Base-by-base conservation (phyloP, 2,888 invertebrate genomes). In the Sphaeridia pumilis region DNA sequence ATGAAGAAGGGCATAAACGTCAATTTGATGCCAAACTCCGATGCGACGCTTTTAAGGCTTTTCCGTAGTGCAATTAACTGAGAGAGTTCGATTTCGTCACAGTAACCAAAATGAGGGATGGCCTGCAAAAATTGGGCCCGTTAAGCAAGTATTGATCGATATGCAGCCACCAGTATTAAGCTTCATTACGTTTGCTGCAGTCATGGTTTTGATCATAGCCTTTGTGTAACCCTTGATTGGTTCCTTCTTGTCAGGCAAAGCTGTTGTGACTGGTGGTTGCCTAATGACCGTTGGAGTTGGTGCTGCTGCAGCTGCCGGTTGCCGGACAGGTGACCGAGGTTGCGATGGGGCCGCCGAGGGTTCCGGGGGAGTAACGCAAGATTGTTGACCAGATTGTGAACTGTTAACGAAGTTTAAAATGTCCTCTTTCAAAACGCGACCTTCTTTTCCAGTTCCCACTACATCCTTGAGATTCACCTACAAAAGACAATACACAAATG, bases 141-240 rank as follows among this genome's bases (percentile, higher is more conserved):
- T 31, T 31, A 10, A 31, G 14, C 31, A 7, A 31, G 10, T 14
- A 14, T 14, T 31, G 31, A 10, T 14, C 7, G 31, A 31, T 31
- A 14, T 10, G 31, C 7, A 31, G 14, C 31, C 31, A 7, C 7
- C 31, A 31, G 31, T 10, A 31, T 10, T 10, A 31, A 31, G 31
- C 31, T 31, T 7, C 10, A 31, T 38, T 54, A 63, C 63, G 54
- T 61, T 63, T 2, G 64, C 64, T 10, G 57, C 82, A 0, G 87
- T 84, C 98, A 99, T 99, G 0, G 90, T 82, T 72, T 88, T 94
- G 53, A 89, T 81, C 98, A 99, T 99, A 2, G 86, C 86, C 71
- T 84, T 90, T 22, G 79, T 79, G 66, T 92, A 86, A 21, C 89
- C 89, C 66, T 81, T 82, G 7, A 92, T 75, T 4, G 80, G 77